A percentile compares a stretch with the other conserved stretches of the same genome.
phyloP scores from a whole-genome alignment of 1,140 invertebrate species.

The Halyomorpha halys region DNA sequence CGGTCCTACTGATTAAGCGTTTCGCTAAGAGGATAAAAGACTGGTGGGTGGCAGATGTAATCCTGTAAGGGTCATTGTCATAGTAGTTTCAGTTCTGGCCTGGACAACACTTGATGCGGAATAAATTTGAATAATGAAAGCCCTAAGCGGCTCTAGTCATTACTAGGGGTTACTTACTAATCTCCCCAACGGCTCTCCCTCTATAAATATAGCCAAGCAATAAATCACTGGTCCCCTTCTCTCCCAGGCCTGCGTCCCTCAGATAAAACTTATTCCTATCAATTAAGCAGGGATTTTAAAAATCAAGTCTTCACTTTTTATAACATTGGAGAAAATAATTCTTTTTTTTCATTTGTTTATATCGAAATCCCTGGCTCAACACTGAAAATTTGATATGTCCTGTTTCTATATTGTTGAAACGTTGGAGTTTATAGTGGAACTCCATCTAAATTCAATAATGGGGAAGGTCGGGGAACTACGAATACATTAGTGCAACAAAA shows the following conservation, averaged over 20 bases:
- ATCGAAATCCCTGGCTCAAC: too few species aligned
- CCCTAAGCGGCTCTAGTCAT: background rate
- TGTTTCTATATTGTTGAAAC: too few species aligned
- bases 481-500: too few species aligned
- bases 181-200: constrained; percentile 3
- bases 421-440: too few species aligned
- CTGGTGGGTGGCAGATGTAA: background rate
- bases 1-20: too few species aligned
- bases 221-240: background rate
- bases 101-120: constrained; percentile 10
- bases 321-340: background rate
- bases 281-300: constrained; percentile 7
- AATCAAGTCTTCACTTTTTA: background rate
- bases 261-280: constrained; percentile 9
- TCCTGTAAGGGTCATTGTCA: constrained; percentile 1
- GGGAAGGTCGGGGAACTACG: too few species aligned
- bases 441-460: too few species aligned
- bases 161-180: constrained; percentile 2
- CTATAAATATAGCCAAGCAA: constrained; percentile 3
- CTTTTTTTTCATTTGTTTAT: too few species aligned
- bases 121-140: constrained; percentile 8
- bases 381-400: too few species aligned
- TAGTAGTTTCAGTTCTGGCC: background rate
- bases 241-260: background rate
- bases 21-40: too few species aligned